These are phyloP conservation scores for Denticeps clupeoides DNA, from an alignment of 2,797 vertebrate genomes.

Conservation along the genomic window DNA sequence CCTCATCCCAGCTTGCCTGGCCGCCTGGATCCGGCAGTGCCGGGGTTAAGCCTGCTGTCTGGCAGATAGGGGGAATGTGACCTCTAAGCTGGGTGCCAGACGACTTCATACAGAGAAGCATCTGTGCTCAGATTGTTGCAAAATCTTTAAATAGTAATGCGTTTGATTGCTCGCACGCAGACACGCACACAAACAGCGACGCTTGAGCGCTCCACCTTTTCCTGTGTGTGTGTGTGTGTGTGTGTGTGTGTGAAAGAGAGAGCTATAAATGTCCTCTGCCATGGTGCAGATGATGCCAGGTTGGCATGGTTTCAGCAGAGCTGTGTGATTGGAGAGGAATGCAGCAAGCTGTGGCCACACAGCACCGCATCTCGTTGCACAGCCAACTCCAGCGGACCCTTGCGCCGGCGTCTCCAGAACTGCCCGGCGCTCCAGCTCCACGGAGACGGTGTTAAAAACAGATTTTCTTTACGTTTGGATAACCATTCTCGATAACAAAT, in stretches of 20 bases:
- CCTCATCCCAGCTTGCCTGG: too few relatives aligned
- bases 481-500: too few relatives aligned
- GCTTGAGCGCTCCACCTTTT: too few relatives aligned
- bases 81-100: slow-evolving; percentile 19
- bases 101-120: slow-evolving; percentile 7
- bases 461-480: too few relatives aligned
- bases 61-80: slow-evolving; percentile 8
- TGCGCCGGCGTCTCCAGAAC: too few relatives aligned
- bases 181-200: neutral
- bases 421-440: too few relatives aligned
- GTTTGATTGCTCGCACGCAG: neutral
- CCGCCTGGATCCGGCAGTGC: neutral
- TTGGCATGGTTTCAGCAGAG: slow-evolving; percentile 24
- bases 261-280: slow-evolving; percentile 22
- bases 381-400: too few relatives aligned
- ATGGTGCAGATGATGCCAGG: slow-evolving; percentile 13
- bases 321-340: slow-evolving; percentile 4
- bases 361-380: too few relatives aligned
- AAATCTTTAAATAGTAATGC: slow-evolving; percentile 23
- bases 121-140: slow-evolving; percentile 20
- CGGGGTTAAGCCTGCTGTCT: slow-evolving; percentile 1
- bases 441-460: too few relatives aligned
- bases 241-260: neutral
- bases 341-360: slow-evolving; percentile 1
- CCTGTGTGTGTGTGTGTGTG: too few relatives aligned